phyloP scores from a whole-genome alignment of 2,888 invertebrate genomes.

The Dione juno region DNA sequence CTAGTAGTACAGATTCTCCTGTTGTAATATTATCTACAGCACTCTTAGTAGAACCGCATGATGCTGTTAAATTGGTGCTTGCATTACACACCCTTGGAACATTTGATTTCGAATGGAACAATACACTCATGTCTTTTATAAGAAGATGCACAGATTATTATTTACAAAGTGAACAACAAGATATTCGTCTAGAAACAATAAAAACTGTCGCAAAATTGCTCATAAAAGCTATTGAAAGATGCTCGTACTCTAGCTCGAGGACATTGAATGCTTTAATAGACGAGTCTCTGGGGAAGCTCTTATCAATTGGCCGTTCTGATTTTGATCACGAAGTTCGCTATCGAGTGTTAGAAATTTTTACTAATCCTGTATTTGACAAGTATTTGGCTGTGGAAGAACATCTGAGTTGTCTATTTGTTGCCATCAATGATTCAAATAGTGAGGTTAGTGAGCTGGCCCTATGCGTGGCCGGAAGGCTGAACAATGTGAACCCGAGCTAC shows the following conservation, averaged over 20 bases:
- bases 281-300: constrained; percentile 93
- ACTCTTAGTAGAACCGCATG: constrained; percentile 84
- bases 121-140: constrained; percentile 94
- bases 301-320: constrained; percentile 97
- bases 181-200: constrained; percentile 95
- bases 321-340: constrained; percentile 96
- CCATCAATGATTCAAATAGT: constrained; percentile 97
- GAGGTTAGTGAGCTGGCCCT: constrained; percentile 97
- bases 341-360: constrained; percentile 95
- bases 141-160: constrained; percentile 96
- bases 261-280: constrained; percentile 95
- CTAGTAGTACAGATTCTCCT: constrained; percentile 81
- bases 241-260: constrained; percentile 87
- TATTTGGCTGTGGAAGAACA: constrained; percentile 98
- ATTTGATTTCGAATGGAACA: constrained; percentile 95
- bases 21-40: constrained; percentile 70
- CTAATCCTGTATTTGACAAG: constrained; percentile 93
- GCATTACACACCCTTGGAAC: constrained; percentile 96
- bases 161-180: constrained; percentile 94
- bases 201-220: constrained; percentile 95
- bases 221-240: constrained; percentile 90
- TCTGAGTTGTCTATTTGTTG: constrained; percentile 94
- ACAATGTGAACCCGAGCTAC: constrained; percentile 98
- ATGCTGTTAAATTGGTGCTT: constrained; percentile 93
- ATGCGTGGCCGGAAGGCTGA: constrained; percentile 95